Evolutionary conservation across 2,797 vertebrate species (phyloP).

Genomic region (Lepilemur ruficaudatus): DNA sequence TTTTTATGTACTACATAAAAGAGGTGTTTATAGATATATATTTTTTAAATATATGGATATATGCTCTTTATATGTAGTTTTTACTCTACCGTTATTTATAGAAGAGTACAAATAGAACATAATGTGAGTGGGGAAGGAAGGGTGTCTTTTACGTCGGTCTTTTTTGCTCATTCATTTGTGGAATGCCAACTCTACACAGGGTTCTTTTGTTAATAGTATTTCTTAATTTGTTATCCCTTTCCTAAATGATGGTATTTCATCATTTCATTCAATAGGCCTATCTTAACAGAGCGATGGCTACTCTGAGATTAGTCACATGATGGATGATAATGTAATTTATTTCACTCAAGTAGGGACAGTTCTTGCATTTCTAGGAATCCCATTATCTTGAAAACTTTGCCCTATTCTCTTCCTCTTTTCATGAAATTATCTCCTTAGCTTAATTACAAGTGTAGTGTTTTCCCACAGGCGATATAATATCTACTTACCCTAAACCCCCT

Average conservation of each 20-base stretch:
- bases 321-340: constrained; percentile 60
- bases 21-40: background rate
- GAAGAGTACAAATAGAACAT: background rate
- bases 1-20: constrained; percentile 20
- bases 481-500: constrained; percentile 73
- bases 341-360: constrained; percentile 29
- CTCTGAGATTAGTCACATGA: constrained; percentile 34
- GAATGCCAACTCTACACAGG: background rate
- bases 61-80: background rate
- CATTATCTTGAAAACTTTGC: constrained; percentile 60
- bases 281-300: constrained; percentile 50
- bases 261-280: constrained; percentile 32
- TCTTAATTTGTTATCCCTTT: constrained; percentile 45
- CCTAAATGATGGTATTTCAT: constrained; percentile 46
- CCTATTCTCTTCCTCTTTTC: constrained; percentile 63
- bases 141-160: background rate
- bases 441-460: constrained; percentile 64
- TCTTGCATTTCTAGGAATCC: constrained; percentile 54
- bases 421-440: constrained; percentile 74
- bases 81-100: background rate
- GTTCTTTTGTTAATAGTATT: constrained; percentile 15
- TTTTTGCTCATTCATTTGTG: constrained; percentile 17
- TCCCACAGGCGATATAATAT: constrained; percentile 72
- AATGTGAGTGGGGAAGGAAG: background rate
- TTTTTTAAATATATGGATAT: background rate